Evolutionary conservation across 2,113 vertebrate species (phyloP), one percentile per base, ranked within the genome.

Genomic region (Vireo altiloquus): DNA sequence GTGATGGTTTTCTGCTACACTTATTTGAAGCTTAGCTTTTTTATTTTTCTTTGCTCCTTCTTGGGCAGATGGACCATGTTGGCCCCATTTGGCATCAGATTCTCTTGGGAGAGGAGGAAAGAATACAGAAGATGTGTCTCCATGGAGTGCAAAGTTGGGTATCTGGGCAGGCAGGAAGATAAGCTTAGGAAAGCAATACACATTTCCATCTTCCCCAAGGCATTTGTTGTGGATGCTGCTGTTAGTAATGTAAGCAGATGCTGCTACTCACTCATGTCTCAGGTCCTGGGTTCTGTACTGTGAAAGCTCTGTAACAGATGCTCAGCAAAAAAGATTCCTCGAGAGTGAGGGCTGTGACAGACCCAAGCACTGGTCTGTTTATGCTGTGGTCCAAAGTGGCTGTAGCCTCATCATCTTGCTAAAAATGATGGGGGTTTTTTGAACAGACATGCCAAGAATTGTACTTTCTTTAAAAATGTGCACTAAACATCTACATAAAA

Each of bases 81-180:
- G 22, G 33, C 52, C 31, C 35, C 63, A 30, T 60, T 90, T 82
- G 40, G 7, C 28, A 33, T 46, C 28, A 56, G 20, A 33, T 84
- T 78, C 28, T 87, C 14, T 56, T 57, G 40, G 25, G 18, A 71
- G 10, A 6, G 22, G 24, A 86, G 33, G 25, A 82, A 33, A 21
- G 25, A 68, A 44, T 46, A 18, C 39, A 23, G 20, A 85, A 50
- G 11, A 65, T 46, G 13, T 42, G 37, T 30, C 46, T 6, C 2
- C 50, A 10, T 18, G 50, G 15, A 70, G 19, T 52, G 25, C 0
- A 0, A 68, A 81, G 52, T 22, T 68, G 52, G 3, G 14, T 24
- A 35, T 60, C 61, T n/a, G 52, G 23, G 28, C 44, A 65, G 46
- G 20, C 57, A 20, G 76, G 25, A 95, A 64, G 47, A 72, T 40